Conservation (phyloP, 2,888 invertebrate species). For the Perithous albicinctus region DNA sequence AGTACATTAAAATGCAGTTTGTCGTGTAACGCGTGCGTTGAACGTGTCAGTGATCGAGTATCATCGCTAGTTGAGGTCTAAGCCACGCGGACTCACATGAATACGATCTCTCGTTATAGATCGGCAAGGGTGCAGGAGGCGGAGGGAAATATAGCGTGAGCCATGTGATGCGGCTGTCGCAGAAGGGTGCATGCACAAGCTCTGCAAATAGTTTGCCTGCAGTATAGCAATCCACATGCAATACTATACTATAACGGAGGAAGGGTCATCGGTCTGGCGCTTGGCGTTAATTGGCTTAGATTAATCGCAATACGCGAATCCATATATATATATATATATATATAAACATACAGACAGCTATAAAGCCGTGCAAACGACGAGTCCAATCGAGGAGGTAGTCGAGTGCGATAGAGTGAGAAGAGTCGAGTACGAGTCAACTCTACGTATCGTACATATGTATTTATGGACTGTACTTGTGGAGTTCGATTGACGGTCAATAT, state of each 20-base stretch:
- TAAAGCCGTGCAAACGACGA: slow-evolving; percentile 11
- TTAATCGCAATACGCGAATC: slow-evolving; percentile 72
- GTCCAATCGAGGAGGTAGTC: neutral
- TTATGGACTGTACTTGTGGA: neutral
- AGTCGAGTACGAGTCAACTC: neutral
- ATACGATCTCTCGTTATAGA: neutral
- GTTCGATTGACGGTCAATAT: neutral
- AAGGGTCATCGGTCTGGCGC: slow-evolving; percentile 68
- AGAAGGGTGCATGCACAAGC: slow-evolving; percentile 10
- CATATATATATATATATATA: slow-evolving; percentile 41
- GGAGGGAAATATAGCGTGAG: slow-evolving; percentile 2
- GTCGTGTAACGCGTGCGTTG: neutral
- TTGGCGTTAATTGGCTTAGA: slow-evolving; percentile 75
- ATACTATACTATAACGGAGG: neutral
- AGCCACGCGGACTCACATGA: neutral
- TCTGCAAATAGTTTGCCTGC: slow-evolving; percentile 1
- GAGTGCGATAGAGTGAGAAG: neutral
- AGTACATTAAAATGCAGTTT: slow-evolving; percentile 5
- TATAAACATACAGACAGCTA: slow-evolving; percentile 4
- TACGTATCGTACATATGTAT: neutral
- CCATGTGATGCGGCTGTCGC: slow-evolving; percentile 16
- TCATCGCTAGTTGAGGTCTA: neutral
- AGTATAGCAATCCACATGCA: neutral
- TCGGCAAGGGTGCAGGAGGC: neutral
- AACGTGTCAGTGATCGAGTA: slow-evolving; percentile 1